Evolutionary conservation across 30 jellyfish, hydroid and myxozoan genomes (phyloP).

Genomic region (Aurelia aurita): DNA sequence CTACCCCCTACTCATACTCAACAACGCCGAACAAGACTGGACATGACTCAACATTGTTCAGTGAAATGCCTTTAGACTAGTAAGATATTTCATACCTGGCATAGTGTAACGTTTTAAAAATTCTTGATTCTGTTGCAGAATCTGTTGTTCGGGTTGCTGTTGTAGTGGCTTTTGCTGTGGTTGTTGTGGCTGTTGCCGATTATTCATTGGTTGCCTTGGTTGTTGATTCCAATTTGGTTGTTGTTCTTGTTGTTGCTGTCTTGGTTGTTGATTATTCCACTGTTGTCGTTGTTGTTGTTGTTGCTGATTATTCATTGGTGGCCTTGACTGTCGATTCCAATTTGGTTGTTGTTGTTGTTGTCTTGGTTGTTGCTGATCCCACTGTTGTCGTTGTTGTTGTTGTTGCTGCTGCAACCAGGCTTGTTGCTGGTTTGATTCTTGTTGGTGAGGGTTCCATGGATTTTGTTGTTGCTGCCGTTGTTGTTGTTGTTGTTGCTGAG

Average conservation of each 20-base stretch:
- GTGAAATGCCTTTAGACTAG: too few relatives aligned
- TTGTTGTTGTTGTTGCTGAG: constrained; percentile 21
- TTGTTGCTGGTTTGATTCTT: constrained; percentile 42
- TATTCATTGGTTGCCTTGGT: neutral
- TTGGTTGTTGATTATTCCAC: constrained; percentile 10
- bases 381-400: constrained; percentile 14
- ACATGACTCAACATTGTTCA: too few relatives aligned
- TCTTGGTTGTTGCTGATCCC: neutral
- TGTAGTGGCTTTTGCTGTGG: neutral
- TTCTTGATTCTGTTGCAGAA: constrained; percentile 12
- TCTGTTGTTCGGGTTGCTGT: constrained; percentile 14
- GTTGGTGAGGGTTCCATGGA: constrained; percentile 37
- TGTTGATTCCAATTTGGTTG: neutral
- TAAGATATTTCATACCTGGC: too few relatives aligned
- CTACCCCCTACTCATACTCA: too few relatives aligned
- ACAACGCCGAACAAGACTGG: too few relatives aligned
- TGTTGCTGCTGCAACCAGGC: constrained; percentile 18
- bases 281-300: constrained; percentile 33
- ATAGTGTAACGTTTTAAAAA: neutral
- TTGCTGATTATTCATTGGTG: neutral
- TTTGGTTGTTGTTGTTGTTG: neutral
- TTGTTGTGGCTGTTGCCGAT: constrained; percentile 29
- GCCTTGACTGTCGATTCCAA: too few relatives aligned
- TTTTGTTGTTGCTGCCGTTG: constrained; percentile 44
- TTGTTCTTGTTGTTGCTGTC: neutral